Percentiles rank a stretch among this genome's conserved stretches.
phyloP scores from a whole-genome alignment of 2,888 invertebrate species.

The Miltochrista miniata region DNA sequence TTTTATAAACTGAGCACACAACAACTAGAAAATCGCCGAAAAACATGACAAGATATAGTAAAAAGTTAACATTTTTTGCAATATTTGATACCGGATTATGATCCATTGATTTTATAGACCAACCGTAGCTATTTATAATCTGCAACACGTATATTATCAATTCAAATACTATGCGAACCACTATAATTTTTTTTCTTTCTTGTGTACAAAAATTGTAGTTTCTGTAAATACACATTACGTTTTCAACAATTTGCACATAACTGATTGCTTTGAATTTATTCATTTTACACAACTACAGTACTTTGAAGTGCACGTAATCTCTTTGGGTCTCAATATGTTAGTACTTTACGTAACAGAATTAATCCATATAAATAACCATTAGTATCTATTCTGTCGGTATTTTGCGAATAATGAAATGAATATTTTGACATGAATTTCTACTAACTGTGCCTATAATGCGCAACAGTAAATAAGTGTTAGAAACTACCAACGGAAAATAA shows the following conservation, averaged over 20 bases:
- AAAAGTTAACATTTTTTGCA: not conserved
- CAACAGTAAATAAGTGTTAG: too few relatives aligned
- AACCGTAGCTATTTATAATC: not conserved
- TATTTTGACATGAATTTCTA: too few relatives aligned
- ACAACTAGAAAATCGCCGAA: not conserved
- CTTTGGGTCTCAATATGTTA: too few relatives aligned
- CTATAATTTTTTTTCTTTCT: not conserved
- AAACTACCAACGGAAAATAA: too few relatives aligned
- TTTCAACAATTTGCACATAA: not conserved
- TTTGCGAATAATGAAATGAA: too few relatives aligned
- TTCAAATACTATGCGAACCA: not conserved
- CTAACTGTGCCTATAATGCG: too few relatives aligned
- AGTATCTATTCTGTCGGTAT: too few relatives aligned
- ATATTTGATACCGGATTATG: too few relatives aligned
- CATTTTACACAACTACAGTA: not conserved
- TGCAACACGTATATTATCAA: not conserved
- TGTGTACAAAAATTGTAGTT: not conserved
- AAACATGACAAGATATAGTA: not conserved
- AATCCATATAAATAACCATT: too few relatives aligned
- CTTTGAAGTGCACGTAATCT: not conserved
- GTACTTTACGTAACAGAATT: too few relatives aligned
- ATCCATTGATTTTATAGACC: not conserved
- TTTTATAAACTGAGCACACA: not conserved
- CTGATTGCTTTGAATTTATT: not conserved
- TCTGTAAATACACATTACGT: conserved; percentile 1